phyloP scores from a whole-genome alignment of 2,888 invertebrate species.

The Elegia similella region DNA sequence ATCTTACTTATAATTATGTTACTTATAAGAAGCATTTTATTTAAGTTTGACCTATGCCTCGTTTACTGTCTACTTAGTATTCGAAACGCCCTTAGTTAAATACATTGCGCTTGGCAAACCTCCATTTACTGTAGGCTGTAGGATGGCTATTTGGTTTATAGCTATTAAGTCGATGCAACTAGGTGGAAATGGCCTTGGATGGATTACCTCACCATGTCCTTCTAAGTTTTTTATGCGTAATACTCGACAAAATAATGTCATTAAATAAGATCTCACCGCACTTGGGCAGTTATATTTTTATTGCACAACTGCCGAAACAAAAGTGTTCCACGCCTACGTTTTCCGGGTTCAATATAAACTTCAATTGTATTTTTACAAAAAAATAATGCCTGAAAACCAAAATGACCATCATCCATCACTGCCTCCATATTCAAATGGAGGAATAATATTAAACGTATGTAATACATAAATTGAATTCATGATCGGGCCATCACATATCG shows the following conservation, averaged over 20 bases:
- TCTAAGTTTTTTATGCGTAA: neutral
- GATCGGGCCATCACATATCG: too few relatives aligned
- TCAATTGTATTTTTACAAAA: too few relatives aligned
- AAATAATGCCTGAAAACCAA: too few relatives aligned
- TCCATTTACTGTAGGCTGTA: neutral
- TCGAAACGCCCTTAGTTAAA: neutral
- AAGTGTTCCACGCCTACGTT: neutral
- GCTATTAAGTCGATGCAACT: neutral
- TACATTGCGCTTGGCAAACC: neutral
- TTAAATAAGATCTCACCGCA: neutral
- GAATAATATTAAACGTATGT: too few relatives aligned
- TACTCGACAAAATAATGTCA: neutral
- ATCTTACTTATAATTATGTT: too few relatives aligned
- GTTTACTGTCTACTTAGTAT: neutral
- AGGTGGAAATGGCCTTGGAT: neutral
- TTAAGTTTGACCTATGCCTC: neutral
- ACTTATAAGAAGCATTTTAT: too few relatives aligned
- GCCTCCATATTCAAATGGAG: too few relatives aligned
- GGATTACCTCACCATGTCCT: slow-evolving; percentile 1
- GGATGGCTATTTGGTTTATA: too few relatives aligned
- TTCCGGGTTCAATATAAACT: neutral
- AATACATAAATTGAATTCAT: too few relatives aligned
- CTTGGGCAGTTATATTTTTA: neutral
- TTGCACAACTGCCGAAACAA: neutral
- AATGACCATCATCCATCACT: too few relatives aligned